Conservation (phyloP, 2,113 vertebrate genomes). For the Amphilophus citrinellus region DNA sequence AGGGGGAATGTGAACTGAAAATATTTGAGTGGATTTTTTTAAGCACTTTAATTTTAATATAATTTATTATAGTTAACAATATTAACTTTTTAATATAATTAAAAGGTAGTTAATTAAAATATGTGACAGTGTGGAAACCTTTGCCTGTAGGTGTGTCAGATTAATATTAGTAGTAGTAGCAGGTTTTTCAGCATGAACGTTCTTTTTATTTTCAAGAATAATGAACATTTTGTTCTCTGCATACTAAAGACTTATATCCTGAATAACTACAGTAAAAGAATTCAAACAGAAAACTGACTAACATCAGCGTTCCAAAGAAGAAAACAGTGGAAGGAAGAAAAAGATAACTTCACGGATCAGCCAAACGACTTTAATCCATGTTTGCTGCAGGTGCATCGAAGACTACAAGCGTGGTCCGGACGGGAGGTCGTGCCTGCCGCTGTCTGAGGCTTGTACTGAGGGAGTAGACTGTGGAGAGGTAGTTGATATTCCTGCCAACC, state of each 20-base stretch:
- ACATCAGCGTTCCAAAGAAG: no score
- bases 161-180: not conserved
- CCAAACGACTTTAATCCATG: not conserved
- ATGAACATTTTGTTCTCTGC: not conserved
- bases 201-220: not conserved
- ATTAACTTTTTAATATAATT: not conserved
- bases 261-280: not conserved
- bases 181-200: not conserved
- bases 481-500: constrained; percentile 92
- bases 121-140: not conserved
- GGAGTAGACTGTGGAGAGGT: constrained; percentile 88
- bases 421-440: constrained; percentile 91
- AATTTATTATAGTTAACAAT: not conserved
- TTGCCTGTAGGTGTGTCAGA: not conserved
- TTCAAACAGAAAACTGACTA: not conserved
- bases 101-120: not conserved
- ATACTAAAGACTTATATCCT: not conserved
- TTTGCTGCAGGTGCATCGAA: constrained; percentile 89
- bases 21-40: no score
- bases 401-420: constrained; percentile 95
- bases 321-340: not conserved
- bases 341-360: not conserved
- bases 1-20: no score
- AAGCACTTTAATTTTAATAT: no score
- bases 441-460: constrained; percentile 90